Evolutionary conservation across 2,888 invertebrate species (phyloP), one percentile per base, ranked within the genome.

Genomic region (Cryptocheilus praepositus): DNA sequence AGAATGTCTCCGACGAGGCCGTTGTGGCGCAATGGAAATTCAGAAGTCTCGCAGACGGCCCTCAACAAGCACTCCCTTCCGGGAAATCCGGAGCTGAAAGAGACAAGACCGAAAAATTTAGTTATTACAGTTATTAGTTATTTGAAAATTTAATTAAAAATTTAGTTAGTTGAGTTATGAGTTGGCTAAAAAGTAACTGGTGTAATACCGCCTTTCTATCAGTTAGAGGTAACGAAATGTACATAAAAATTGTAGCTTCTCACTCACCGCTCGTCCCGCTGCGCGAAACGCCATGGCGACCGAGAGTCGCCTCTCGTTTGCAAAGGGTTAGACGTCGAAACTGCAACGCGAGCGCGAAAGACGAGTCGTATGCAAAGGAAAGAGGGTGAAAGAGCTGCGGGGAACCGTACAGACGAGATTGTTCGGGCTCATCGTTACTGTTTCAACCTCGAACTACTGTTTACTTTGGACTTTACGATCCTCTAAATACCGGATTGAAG

Each of bases 21-120:
- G 80, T 93, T 92, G 83, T 92, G 91, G 76, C 90, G 91, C 82
- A 95, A 91, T 59, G 94, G 92, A 70, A 92, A 90, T 79, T 93
- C 91, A 0, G 95, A 93, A 28, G 93, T 92, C 86, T 95, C 95
- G 85, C 95, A 95, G 85, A 95, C 94, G 75, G 93, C 92, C 79
- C 94, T 91, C 73, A 95, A 89, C 77, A 95, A 86, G 88, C 95
- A 95, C 45, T 92, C 92, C 74, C 93, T 91, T 36, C 85, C 85
- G 49, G 69, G 65, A 70, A 73, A 73, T 19, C 80, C 78, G 59
- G 69, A 64, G 55, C 81, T 79, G 67, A 52, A 52, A 46, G 64
- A 64, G 22, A 15, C 7, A 36, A 11, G 36, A 22, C n/a, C n/a
- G n/a, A n/a, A n/a, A n/a, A n/a, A n/a, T n/a, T n/a, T n/a, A n/a